phyloP scores from a whole-genome alignment of 2,888 invertebrate species.

The Selenia dentaria region DNA sequence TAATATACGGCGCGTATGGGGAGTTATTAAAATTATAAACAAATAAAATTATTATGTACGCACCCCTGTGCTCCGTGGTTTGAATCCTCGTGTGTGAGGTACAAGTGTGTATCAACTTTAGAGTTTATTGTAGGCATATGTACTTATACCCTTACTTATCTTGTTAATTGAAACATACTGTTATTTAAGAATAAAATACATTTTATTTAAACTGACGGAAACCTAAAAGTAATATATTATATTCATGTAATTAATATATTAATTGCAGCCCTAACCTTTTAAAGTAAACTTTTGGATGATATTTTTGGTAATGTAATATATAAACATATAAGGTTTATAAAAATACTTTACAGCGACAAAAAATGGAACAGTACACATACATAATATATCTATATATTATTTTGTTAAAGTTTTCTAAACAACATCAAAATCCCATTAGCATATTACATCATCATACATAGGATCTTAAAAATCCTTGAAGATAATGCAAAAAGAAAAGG shows the following conservation, averaged over 20 bases:
- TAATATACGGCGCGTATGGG: slow-evolving; percentile 60
- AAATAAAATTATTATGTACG: slow-evolving; percentile 78
- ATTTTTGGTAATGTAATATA: too few species aligned
- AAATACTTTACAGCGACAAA: too few species aligned
- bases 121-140: slow-evolving; percentile 25
- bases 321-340: too few species aligned
- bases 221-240: too few species aligned
- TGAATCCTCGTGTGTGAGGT: slow-evolving; percentile 58
- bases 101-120: slow-evolving; percentile 27
- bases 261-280: too few species aligned
- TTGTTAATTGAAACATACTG: too few species aligned
- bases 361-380: too few species aligned
- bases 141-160: background rate
- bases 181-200: too few species aligned
- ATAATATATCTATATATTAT: too few species aligned
- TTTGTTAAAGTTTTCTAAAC: slow-evolving; percentile 9
- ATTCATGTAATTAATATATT: too few species aligned
- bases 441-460: slow-evolving; percentile 8
- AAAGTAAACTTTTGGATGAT: too few species aligned
- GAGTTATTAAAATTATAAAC: slow-evolving; percentile 84
- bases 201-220: too few species aligned
- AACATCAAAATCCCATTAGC: slow-evolving; percentile 37
- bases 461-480: slow-evolving; percentile 19
- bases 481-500: slow-evolving; percentile 47
- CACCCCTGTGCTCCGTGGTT: slow-evolving; percentile 57